These are phyloP conservation scores for Seriola quinqueradiata DNA, from an alignment of 2,113 vertebrate genomes.

Conservation along the genomic window DNA sequence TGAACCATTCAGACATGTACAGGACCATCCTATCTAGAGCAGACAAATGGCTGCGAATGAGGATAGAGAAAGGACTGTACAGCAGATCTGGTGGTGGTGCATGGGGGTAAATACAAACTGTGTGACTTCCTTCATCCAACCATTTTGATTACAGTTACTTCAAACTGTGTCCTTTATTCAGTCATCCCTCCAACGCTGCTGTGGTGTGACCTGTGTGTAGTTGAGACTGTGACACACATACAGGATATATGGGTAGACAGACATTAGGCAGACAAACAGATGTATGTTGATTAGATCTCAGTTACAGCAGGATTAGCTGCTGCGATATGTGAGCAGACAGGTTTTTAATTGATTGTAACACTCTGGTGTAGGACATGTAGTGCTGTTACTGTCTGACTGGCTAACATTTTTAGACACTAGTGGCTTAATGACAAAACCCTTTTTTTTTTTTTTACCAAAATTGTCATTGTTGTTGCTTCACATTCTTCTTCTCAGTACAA, in stretches of 20 bases:
- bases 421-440: too few species aligned
- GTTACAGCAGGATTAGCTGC: slow-evolving; percentile 16
- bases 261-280: not conserved
- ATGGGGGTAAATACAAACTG: too few species aligned
- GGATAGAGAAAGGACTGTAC: too few species aligned
- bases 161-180: too few species aligned
- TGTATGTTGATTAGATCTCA: slow-evolving; percentile 8
- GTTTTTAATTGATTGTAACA: slow-evolving; percentile 22
- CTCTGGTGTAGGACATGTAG: not conserved
- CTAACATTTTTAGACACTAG: not conserved
- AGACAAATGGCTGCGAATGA: too few species aligned
- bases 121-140: too few species aligned
- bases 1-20: too few species aligned
- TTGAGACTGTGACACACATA: not conserved
- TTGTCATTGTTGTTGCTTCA: not conserved
- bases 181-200: not conserved
- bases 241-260: not conserved
- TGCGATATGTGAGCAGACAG: slow-evolving; percentile 12
- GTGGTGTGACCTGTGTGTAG: not conserved
- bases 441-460: too few species aligned
- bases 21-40: not conserved
- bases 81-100: too few species aligned
- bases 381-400: slow-evolving; percentile 3
- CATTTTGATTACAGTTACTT: too few species aligned
- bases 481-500: not conserved